A percentile compares a stretch with the other conserved stretches of the same genome.
These are phyloP conservation scores for Phylloscopus trochiloides DNA, from an alignment of 2,113 vertebrate species.

Conservation along the genomic window DNA sequence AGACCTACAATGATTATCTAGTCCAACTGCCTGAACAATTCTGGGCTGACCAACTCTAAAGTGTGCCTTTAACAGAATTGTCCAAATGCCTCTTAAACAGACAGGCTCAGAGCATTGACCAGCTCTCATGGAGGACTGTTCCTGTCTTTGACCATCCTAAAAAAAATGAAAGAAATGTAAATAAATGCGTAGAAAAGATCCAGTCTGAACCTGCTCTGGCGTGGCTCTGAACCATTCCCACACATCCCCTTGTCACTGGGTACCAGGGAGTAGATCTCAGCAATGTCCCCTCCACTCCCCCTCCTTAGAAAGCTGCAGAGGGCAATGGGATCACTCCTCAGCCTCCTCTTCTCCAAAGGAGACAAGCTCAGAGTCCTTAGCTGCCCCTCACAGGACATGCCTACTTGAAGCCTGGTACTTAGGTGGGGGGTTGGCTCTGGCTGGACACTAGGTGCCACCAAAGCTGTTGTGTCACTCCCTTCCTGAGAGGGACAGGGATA, in stretches of 20 bases:
- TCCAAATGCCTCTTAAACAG: neutral
- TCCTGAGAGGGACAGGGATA: neutral
- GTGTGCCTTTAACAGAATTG: neutral
- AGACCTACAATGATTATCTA: neutral
- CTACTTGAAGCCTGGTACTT: neutral
- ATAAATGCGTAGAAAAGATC: neutral
- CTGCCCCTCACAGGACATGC: neutral
- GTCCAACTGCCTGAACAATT: neutral
- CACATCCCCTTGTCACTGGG: neutral
- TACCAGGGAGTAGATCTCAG: neutral
- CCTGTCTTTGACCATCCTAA: neutral
- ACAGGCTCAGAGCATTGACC: rapidly evolving
- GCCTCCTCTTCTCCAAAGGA: neutral
- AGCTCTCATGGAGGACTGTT: neutral
- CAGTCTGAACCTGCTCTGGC: neutral
- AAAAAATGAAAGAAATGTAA: neutral
- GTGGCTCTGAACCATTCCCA: neutral
- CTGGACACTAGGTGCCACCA: neutral
- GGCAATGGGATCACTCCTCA: neutral
- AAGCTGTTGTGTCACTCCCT: neutral
- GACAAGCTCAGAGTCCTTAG: neutral
- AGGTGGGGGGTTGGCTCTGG: neutral
- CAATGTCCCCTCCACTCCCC: rapidly evolving
- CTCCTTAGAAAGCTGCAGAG: neutral
- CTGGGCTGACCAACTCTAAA: neutral